Conservation (phyloP, 2,888 invertebrate species). For the Mallateleia sp. region DNA sequence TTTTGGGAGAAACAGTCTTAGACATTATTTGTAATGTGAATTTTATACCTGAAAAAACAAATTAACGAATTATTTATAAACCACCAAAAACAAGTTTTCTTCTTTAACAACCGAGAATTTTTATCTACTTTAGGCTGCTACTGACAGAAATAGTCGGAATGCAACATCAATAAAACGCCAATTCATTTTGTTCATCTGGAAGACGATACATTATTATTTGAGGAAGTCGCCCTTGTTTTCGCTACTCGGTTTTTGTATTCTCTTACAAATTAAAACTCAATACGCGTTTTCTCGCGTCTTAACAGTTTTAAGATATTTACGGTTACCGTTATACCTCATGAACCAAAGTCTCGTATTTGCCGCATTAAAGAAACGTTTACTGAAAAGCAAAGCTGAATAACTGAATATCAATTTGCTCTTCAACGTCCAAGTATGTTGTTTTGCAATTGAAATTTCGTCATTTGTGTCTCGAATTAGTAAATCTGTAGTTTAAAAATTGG, state of each 20-base stretch:
- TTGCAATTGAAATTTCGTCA: no score
- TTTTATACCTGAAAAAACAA: no score
- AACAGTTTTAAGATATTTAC: slow-evolving; percentile 78
- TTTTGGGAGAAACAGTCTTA: no score
- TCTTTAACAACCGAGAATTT: slow-evolving; percentile 69
- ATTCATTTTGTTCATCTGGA: slow-evolving; percentile 85
- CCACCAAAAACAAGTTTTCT: slow-evolving; percentile 1
- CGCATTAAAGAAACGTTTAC: slow-evolving; percentile 76
- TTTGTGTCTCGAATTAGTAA: no score
- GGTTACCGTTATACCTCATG: slow-evolving; percentile 84
- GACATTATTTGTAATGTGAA: no score
- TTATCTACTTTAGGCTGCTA: slow-evolving; percentile 87
- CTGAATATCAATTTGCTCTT: slow-evolving; percentile 40
- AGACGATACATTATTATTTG: slow-evolving; percentile 83
- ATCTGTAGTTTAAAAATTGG: no score
- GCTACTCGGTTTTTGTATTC: slow-evolving; percentile 80
- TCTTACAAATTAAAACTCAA: slow-evolving; percentile 82
- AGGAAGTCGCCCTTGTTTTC: slow-evolving; percentile 85
- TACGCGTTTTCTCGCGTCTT: slow-evolving; percentile 79
- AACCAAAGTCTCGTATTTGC: slow-evolving; percentile 80
- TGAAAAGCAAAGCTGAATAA: slow-evolving; percentile 43
- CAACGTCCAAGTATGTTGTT: slow-evolving; percentile 2
- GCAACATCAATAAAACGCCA: slow-evolving; percentile 82
- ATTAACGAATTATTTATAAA: not conserved
- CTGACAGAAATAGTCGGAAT: slow-evolving; percentile 83